Conservation (phyloP, 2,888 invertebrate species). For the Leucoptera coffeella region DNA sequence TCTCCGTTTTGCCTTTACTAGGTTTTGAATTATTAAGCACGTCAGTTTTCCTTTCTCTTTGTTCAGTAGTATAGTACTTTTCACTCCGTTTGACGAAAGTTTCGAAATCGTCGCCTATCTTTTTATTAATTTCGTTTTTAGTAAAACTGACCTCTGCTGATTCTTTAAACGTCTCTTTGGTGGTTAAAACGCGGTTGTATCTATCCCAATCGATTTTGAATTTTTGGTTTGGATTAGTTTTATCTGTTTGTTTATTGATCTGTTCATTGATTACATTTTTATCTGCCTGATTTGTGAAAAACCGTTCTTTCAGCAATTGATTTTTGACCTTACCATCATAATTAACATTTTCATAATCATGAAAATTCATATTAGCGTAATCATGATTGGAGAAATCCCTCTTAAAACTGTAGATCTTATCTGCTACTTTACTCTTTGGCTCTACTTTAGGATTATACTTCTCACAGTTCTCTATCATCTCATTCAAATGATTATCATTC, state of each 20-base stretch:
- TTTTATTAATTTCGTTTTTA: conserved; percentile 22
- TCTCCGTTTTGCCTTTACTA: conserved; percentile 22
- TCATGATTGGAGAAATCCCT: conserved; percentile 35
- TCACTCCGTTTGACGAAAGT: conserved; percentile 42
- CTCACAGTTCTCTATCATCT: conserved; percentile 22
- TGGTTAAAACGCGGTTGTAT: conserved; percentile 34
- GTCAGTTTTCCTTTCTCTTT: conserved; percentile 20
- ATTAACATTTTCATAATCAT: conserved; percentile 11
- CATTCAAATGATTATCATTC: conserved; percentile 9
- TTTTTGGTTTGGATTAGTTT: too few relatives aligned
- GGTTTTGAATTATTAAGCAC: conserved; percentile 18
- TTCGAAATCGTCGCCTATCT: conserved; percentile 26
- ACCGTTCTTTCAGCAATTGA: conserved; percentile 27
- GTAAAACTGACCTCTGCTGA: conserved; percentile 32
- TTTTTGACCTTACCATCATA: conserved; percentile 22
- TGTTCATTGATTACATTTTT: conserved; percentile 29
- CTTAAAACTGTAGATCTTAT: conserved; percentile 39
- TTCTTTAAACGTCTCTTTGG: conserved; percentile 33
- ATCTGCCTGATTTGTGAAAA: conserved; percentile 19
- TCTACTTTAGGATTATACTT: conserved; percentile 16
- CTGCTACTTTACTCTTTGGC: conserved; percentile 22
- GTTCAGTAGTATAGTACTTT: conserved; percentile 30
- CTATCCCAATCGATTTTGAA: conserved; percentile 37
- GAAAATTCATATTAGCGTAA: conserved; percentile 20
- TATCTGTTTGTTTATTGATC: conserved; percentile 21